These are phyloP conservation scores for Pseudopipra pipra DNA, from an alignment of 2,113 vertebrate genomes.

Conservation along the genomic window DNA sequence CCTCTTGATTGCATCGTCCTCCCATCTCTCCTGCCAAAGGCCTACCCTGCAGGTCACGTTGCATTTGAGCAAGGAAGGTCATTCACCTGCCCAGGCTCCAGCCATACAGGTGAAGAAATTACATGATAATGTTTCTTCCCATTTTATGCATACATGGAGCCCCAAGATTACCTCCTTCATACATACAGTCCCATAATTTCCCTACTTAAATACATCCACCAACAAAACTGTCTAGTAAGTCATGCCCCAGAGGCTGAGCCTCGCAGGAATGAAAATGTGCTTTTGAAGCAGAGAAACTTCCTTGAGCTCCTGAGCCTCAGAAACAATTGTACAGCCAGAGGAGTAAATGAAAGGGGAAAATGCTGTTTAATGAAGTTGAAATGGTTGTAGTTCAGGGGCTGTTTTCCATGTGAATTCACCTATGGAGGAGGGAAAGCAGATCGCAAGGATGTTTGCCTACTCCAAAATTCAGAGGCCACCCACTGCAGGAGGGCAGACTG, in stretches of 20 bases:
- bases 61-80: background rate
- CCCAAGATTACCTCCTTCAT: background rate
- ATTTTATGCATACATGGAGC: background rate
- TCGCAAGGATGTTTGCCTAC: background rate
- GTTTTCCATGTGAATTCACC: background rate
- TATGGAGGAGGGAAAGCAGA: background rate
- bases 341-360: background rate
- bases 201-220: background rate
- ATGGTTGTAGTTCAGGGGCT: background rate
- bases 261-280: background rate
- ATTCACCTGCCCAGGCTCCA: background rate
- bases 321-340: background rate
- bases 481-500: background rate
- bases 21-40: background rate
- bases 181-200: background rate
- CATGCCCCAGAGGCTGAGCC: background rate
- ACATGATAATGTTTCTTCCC: background rate
- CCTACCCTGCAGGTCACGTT: background rate
- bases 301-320: background rate
- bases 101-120: background rate
- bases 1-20: background rate
- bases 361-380: background rate
- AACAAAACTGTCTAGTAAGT: background rate
- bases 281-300: background rate
- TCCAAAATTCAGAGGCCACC: background rate